These are phyloP conservation scores for Heliconius himera DNA, from an alignment of 1,140 invertebrate genomes.

Conservation along the genomic window DNA sequence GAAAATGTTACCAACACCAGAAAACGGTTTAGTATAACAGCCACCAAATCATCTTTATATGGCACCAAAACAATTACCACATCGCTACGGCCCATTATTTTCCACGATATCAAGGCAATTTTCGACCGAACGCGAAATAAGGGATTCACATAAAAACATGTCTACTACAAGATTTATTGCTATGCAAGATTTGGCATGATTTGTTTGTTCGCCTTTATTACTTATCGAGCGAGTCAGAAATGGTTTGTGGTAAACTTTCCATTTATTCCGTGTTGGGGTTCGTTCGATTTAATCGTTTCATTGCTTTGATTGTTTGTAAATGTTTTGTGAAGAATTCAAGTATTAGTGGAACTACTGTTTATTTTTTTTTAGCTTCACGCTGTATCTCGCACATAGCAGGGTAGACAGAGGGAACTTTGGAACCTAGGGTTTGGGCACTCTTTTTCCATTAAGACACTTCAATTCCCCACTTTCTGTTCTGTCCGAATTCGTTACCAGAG, in stretches of 20 bases:
- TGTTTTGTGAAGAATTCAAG: background rate
- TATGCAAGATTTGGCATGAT: slow-evolving; percentile 46
- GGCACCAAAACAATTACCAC: slow-evolving; percentile 30
- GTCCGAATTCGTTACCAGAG: too few species aligned
- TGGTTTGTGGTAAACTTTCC: slow-evolving; percentile 36
- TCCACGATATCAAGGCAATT: slow-evolving; percentile 44
- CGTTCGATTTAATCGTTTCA: slow-evolving; percentile 8
- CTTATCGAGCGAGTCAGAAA: slow-evolving; percentile 38
- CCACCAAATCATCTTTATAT: slow-evolving; percentile 15
- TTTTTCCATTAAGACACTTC: too few species aligned
- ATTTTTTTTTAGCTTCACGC: background rate
- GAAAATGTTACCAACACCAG: background rate
- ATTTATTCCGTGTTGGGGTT: slow-evolving; percentile 21
- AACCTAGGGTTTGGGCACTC: too few species aligned
- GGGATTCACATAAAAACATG: slow-evolving; percentile 50
- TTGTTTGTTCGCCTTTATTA: slow-evolving; percentile 43
- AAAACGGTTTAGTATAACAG: slow-evolving; percentile 8
- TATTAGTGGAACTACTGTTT: background rate
- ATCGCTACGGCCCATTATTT: slow-evolving; percentile 38
- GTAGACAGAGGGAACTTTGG: too few species aligned
- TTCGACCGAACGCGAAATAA: slow-evolving; percentile 50
- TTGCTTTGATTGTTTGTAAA: background rate
- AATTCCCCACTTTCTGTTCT: too few species aligned
- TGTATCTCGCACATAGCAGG: too few species aligned
- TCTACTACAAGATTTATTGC: slow-evolving; percentile 39